These are phyloP conservation scores for Phalacrocorax pelagicus DNA, from an alignment of 2,113 vertebrate genomes.

Conservation along the genomic window DNA sequence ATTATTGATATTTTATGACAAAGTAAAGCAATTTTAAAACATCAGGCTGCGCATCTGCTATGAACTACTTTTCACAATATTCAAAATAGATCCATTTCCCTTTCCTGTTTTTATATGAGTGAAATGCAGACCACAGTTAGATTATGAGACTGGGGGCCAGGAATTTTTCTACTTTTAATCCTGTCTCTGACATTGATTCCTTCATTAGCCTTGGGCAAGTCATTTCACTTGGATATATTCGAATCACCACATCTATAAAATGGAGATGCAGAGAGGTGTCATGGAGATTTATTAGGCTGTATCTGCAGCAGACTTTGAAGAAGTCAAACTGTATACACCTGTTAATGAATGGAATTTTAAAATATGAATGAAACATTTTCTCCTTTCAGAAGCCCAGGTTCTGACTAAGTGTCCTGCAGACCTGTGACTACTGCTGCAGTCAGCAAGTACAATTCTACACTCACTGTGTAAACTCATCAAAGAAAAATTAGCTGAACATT, in stretches of 20 bases:
- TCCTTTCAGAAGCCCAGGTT: constrained; percentile 10
- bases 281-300: constrained; percentile 66
- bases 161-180: constrained; percentile 71
- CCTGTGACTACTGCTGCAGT: not conserved
- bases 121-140: constrained; percentile 44
- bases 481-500: not conserved
- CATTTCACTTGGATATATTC: constrained; percentile 68
- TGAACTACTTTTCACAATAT: constrained; percentile 51
- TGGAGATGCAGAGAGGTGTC: constrained; percentile 62
- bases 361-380: constrained; percentile 56
- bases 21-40: constrained; percentile 58
- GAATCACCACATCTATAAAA: constrained; percentile 68
- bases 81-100: constrained; percentile 63
- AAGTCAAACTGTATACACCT: constrained; percentile 54
- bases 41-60: constrained; percentile 46
- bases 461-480: not conserved
- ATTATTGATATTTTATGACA: constrained; percentile 58
- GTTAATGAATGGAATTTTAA: constrained; percentile 66
- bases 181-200: constrained; percentile 66
- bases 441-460: not conserved
- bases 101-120: constrained; percentile 56
- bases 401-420: not conserved
- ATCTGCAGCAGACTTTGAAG: constrained; percentile 60
- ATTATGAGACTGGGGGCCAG: constrained; percentile 62
- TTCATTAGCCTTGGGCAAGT: constrained; percentile 71